Base-by-base conservation (phyloP, 2,888 invertebrate genomes). In the Andrena praecox region DNA sequence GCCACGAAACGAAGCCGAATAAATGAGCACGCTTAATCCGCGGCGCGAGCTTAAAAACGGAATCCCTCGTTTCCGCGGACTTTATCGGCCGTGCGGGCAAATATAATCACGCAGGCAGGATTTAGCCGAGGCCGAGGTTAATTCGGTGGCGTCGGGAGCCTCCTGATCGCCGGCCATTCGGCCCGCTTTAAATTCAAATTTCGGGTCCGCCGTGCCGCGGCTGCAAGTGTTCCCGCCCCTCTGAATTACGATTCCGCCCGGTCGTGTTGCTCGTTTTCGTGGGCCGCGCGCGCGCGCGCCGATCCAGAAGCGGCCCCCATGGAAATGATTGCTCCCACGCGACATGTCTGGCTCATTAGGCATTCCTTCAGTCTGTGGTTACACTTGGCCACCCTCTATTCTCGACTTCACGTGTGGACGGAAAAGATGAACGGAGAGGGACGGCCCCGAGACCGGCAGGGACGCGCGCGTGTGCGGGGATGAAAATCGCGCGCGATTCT, bases 261-360 rank as follows among this genome's bases (percentile, higher is more conserved):
- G 10, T 8, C 56, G 56, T 27, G 56, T 20, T 24, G 54, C 54
- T 54, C 54, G 54, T 54, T 54, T 24, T 7, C 63, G 50, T 42
- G 52, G 73, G 59, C 8, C 24, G 60, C 82, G 66, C 72, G 64
- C 67, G 70, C 67, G 62, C 80, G 48, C 63, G 59, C 80, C 78
- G 79, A 77, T 79, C 83, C 80, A 78, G 82, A 84, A 89, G 87
- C 85, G 90, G 84, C 89, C 88, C 87, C 90, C 86, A 85, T 87
- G 89, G 89, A 89, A 91, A 91, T 90, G 90, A 92, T 91, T 89
- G 89, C 89, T 89, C 90, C 89, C 90, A 89, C 90, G 89, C 87
- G 90, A 90, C 89, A 91, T 89, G 91, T 91, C 92, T 92, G 90
- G 87, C 91, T 92, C 92, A 91, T 92, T 91, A 91, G 88, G 87